phyloP scores from a whole-genome alignment of 2,888 invertebrate species.

The Agrochola lota region DNA sequence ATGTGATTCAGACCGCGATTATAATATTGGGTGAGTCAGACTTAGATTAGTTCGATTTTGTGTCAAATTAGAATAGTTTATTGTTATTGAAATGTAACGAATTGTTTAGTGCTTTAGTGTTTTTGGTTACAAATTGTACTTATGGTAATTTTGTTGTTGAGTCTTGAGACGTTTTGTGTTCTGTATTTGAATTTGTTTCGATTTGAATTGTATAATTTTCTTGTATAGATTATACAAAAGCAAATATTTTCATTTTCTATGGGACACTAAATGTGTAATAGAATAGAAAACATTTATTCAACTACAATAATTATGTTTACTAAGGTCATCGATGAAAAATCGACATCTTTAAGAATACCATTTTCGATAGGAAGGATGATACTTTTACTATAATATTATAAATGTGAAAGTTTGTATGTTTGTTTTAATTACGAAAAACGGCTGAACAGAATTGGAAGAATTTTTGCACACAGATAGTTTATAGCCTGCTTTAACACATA shows the following conservation, averaged over 20 bases:
- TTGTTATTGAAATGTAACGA: constrained; percentile 58
- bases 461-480: neutral
- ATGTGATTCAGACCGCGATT: constrained; percentile 68
- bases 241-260: neutral
- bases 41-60: constrained; percentile 64
- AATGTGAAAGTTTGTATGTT: neutral
- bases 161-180: constrained; percentile 15
- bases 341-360: neutral
- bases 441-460: neutral
- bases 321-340: neutral
- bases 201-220: constrained; percentile 21
- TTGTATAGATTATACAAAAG: neutral
- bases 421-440: neutral
- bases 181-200: constrained; percentile 41
- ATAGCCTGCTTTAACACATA: neutral
- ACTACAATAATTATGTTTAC: neutral
- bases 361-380: neutral
- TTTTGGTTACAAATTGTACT: constrained; percentile 49
- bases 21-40: constrained; percentile 69
- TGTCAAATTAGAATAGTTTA: constrained; percentile 66
- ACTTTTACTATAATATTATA: neutral
- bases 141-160: constrained; percentile 36
- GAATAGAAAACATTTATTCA: too few species aligned
- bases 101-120: constrained; percentile 33
- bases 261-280: too few species aligned